Evolutionary conservation across 2,888 invertebrate species (phyloP).

Genomic region (Cordylochernes scorpioides): DNA sequence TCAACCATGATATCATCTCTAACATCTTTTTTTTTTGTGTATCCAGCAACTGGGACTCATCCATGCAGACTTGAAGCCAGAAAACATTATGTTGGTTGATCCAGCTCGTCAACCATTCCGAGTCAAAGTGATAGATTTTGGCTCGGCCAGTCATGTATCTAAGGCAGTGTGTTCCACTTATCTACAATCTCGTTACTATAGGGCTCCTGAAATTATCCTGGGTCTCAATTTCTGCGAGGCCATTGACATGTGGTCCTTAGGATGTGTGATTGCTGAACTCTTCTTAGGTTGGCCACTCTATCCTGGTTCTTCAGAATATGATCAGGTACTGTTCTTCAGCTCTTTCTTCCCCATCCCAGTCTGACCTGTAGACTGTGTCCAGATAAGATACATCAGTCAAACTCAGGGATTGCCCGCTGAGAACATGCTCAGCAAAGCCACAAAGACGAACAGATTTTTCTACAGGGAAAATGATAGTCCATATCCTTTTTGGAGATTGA

Average conservation of each 20-base stretch:
- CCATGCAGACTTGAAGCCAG: conserved; percentile 97
- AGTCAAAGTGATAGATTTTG: conserved; percentile 98
- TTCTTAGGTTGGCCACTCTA: conserved; percentile 98
- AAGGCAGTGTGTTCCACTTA: conserved; percentile 99
- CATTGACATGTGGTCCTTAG: conserved; percentile 99
- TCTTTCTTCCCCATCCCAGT: not conserved
- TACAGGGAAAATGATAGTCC: conserved; percentile 62
- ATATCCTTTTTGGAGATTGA: conserved; percentile 34
- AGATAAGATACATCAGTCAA: conserved; percentile 85
- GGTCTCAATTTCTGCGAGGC: conserved; percentile 97
- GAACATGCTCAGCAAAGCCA: conserved; percentile 85
- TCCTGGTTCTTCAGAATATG: conserved; percentile 96
- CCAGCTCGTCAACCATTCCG: conserved; percentile 90
- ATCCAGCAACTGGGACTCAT: conserved; percentile 83
- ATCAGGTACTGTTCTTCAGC: conserved; percentile 29
- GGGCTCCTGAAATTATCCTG: conserved; percentile 78
- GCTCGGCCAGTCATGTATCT: conserved; percentile 93
- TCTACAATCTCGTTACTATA: conserved; percentile 68
- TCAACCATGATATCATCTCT: not conserved
- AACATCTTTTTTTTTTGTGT: conserved; percentile 1
- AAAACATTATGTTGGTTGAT: conserved; percentile 99
- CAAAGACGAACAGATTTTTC: conserved; percentile 95
- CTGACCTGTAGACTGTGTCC: conserved; percentile 19
- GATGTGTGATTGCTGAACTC: conserved; percentile 94
- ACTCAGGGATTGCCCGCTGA: conserved; percentile 92